Evolutionary conservation across 1,140 invertebrate species (phyloP), one percentile per base, ranked within the genome.

Genomic region (Apis cerana): DNA sequence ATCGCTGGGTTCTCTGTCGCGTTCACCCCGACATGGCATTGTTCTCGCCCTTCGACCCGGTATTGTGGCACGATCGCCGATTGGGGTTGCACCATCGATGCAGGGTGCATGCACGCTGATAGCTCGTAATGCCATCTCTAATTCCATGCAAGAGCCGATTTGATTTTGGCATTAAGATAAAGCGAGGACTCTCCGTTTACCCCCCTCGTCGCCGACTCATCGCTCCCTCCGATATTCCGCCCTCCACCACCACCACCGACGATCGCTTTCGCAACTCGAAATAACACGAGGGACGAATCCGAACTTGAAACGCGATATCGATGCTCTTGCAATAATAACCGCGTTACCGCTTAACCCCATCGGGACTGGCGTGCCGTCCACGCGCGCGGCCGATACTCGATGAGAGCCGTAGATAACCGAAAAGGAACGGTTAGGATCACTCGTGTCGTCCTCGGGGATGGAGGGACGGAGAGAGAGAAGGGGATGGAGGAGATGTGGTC

Each of bases 91-190:
- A 91, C 67, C 90, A 91, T 64, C 69, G 76, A 85, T 86, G 84
- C 90, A 89, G 91, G 92, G 92, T 94, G 93, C 93, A 93, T 91
- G 91, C 91, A 91, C 90, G 90, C 91, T 91, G 93, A 94, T 94
- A 94, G 93, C 79, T 89, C 86, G 90, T 93, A 94, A 93, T 94
- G 92, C 93, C 93, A 91, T 93, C 92, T 93, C 92, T 93, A 93
- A 94, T 94, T 93, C 93, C 93, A 90, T 92, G 86, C 91, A 75
- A 78, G 92, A 92, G 93, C 91, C 93, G 93, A 93, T 94, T 94
- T 93, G 93, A 94, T 94, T 94, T 93, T 79, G 90, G 93, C 90
- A 94, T 94, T 93, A 93, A 94, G 93, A 94, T 94, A 94, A 94
- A 93, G 88, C 92, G 88, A 89, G 33, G 33, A 43, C 33, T 43